Conservation (phyloP, 2,888 invertebrate species). For the Idaea aversata region DNA sequence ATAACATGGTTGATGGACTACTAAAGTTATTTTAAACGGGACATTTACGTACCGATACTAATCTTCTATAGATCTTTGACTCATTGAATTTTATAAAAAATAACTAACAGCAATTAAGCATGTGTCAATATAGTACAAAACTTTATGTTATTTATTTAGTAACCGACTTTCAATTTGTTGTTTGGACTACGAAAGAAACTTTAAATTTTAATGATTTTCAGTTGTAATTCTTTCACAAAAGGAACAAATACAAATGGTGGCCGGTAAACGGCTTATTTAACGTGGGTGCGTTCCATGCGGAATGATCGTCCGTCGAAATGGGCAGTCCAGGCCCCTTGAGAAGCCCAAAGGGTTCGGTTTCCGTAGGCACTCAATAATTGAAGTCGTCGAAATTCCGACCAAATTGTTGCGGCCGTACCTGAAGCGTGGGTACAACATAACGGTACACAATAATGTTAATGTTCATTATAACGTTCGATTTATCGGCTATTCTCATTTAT, state of each 20-base stretch:
- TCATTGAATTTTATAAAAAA: not conserved
- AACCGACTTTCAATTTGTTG: constrained; percentile 7
- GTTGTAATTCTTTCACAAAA: constrained; percentile 27
- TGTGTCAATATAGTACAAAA: not conserved
- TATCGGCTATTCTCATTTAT: constrained; percentile 75
- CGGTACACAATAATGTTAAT: constrained; percentile 74
- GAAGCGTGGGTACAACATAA: constrained; percentile 51
- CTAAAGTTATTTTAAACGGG: too few species aligned
- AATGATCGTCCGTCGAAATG: constrained; percentile 69
- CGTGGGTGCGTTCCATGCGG: constrained; percentile 57
- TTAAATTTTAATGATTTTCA: constrained; percentile 11
- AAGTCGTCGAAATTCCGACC: constrained; percentile 77
- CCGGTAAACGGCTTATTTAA: constrained; percentile 59
- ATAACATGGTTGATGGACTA: too few species aligned
- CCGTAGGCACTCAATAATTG: constrained; percentile 77
- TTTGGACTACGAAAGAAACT: not conserved
- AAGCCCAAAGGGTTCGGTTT: constrained; percentile 71
- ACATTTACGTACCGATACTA: too few species aligned
- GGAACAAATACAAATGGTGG: constrained; percentile 46
- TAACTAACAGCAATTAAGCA: not conserved
- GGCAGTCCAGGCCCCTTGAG: constrained; percentile 73
- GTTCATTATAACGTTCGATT: constrained; percentile 77
- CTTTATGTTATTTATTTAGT: not conserved
- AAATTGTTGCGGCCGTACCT: constrained; percentile 72
- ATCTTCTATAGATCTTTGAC: too few species aligned